Conservation (phyloP, 2,113 vertebrate genomes). For the Myrmecobius fasciatus region DNA sequence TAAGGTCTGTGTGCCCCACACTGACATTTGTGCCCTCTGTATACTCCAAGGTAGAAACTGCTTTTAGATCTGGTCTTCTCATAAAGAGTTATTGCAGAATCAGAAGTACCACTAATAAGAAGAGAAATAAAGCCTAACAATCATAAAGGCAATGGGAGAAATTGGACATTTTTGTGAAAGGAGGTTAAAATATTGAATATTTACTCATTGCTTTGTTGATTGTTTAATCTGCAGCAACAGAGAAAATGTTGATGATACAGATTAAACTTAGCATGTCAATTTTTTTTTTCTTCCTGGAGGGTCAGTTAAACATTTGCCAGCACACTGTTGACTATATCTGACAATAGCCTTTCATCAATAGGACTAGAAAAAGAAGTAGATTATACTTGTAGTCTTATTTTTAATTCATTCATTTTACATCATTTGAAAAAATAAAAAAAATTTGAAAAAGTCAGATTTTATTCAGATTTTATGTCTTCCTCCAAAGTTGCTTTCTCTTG, state of each 20-base stretch:
- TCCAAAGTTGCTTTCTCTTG: background rate
- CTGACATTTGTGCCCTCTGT: slow-evolving; percentile 29
- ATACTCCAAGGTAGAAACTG: background rate
- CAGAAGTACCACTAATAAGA: slow-evolving; percentile 30
- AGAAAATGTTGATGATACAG: background rate
- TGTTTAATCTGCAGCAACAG: background rate
- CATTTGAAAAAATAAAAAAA: background rate
- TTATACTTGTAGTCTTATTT: background rate
- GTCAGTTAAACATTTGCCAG: background rate
- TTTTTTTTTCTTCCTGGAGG: background rate
- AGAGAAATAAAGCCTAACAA: slow-evolving; percentile 19
- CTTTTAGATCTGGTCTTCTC: slow-evolving; percentile 17
- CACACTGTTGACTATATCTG: background rate
- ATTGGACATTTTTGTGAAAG: background rate
- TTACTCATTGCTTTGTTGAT: background rate
- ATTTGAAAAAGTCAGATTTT: slow-evolving; percentile 27
- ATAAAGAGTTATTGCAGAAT: slow-evolving; percentile 33
- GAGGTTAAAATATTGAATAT: background rate
- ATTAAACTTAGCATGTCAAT: background rate
- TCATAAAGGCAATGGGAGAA: slow-evolving; percentile 15
- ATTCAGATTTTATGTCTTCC: slow-evolving; percentile 33
- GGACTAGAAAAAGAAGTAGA: slow-evolving; percentile 7
- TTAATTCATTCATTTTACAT: background rate
- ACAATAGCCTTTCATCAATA: background rate
- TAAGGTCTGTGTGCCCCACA: slow-evolving; percentile 5